Evolutionary conservation across 2,113 vertebrate genomes (phyloP), one percentile per base, ranked within the genome.

Genomic region (Alethe diademata): DNA sequence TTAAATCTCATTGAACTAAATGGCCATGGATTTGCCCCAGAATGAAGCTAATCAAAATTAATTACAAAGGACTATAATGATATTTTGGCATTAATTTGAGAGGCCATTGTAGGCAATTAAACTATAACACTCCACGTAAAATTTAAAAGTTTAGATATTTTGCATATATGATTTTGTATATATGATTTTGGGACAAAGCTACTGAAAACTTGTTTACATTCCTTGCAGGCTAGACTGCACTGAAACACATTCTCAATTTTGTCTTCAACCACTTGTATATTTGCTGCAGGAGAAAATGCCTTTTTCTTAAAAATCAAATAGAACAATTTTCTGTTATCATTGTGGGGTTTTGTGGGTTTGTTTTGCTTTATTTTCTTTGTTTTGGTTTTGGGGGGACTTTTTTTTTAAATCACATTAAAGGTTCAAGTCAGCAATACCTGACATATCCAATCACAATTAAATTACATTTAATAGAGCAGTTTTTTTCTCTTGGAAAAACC

Each of bases 1-100:
- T 35, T 51, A 86, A 26, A 35, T 76, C 61, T 92, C 57, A 50
- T 73, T 95, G 73, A 91, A 66, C 8, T 92, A 82, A 92, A 90
- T 51, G 38, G 5, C 20, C 58, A 28, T 62, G 35, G 70, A 82
- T 85, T 70, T 19, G 51, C 35, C 33, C 24, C 51, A 80, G 56
- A 82, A 86, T 53, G 24, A 66, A 90, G 4, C 47, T 83, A 93
- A 94, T 83, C 51, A 93, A 92, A 95, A 95, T 79, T 56, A 86
- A 92, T 86, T 94, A 70, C 47, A 74, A 72, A 70, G 26, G 33
- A 73, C 18, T 80, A 20, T 62, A 73, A 51, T 60, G 56, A 71
- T 54, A 82, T 47, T 65, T 83, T 62, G 17, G 13, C 73, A 93
- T 94, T 82, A 91, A 93, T 94, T 95, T 95, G 10, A 7, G 33